Percentiles rank a stretch among this genome's conserved stretches.
These are phyloP conservation scores for Euschistus heros DNA, from an alignment of 1,140 invertebrate genomes.

Conservation along the genomic window DNA sequence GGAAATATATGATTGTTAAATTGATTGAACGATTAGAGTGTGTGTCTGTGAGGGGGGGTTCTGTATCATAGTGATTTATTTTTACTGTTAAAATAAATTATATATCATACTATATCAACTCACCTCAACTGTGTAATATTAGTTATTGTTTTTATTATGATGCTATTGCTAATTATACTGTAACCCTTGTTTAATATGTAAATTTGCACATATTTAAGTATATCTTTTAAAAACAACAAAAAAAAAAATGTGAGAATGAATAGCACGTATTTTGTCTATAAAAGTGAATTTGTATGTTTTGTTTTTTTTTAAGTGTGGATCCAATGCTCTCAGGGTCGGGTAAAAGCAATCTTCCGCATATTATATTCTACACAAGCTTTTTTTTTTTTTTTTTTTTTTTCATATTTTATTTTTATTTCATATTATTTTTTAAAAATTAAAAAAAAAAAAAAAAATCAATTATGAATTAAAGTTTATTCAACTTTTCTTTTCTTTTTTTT, in stretches of 20 bases:
- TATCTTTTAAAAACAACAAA: slow-evolving; percentile 6
- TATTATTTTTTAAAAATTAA: neutral
- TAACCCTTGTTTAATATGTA: slow-evolving; percentile 25
- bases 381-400: neutral
- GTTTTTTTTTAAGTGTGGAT: slow-evolving; percentile 1
- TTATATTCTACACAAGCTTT: neutral
- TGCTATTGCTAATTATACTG: slow-evolving; percentile 23
- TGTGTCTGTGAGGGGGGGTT: slow-evolving; percentile 8
- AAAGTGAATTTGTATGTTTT: slow-evolving; percentile 13
- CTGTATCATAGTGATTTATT: slow-evolving; percentile 24
- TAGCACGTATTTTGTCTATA: slow-evolving; percentile 23
- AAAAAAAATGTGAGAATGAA: slow-evolving; percentile 19
- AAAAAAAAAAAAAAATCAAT: neutral
- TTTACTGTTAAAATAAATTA: slow-evolving; percentile 24
- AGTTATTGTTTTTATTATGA: slow-evolving; percentile 23
- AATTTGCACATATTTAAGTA: slow-evolving; percentile 24
- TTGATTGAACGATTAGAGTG: neutral
- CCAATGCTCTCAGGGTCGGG: slow-evolving; percentile 11
- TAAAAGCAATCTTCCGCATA: slow-evolving; percentile 8
- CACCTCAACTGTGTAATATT: slow-evolving; percentile 18
- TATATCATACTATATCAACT: slow-evolving; percentile 12
- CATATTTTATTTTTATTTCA: neutral
- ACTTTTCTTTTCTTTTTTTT: too few species aligned
- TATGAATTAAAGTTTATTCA: too few species aligned
- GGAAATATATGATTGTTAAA: slow-evolving; percentile 1